A percentile compares a stretch with the other conserved stretches of the same genome.
Evolutionary conservation across 2,113 vertebrate genomes (phyloP).

Genomic region (Ailuropoda melanoleuca): DNA sequence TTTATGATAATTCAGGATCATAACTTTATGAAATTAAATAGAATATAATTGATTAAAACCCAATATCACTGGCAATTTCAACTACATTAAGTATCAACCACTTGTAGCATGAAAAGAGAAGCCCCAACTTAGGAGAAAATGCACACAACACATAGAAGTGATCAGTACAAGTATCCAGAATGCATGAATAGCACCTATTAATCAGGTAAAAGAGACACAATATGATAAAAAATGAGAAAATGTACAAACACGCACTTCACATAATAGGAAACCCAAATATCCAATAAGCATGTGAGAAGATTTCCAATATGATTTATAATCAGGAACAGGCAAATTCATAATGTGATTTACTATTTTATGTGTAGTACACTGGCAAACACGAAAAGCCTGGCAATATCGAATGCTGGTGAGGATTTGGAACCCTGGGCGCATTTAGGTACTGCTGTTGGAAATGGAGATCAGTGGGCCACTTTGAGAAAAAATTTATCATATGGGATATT

Average conservation of each 20-base stretch:
- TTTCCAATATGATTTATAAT: not conserved
- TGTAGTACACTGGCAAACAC: not conserved
- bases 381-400: not conserved
- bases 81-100: not conserved
- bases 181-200: not conserved
- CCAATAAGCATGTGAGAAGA: not conserved
- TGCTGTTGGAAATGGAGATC: not conserved
- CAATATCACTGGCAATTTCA: not conserved
- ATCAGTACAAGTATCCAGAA: not conserved
- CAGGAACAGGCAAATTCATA: not conserved
- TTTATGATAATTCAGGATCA: not conserved
- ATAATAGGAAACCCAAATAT: not conserved
- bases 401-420: rapidly evolving
- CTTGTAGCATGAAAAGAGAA: not conserved
- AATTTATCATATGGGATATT: not conserved
- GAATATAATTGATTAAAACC: not conserved
- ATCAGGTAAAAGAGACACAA: not conserved
- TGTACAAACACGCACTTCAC: not conserved
- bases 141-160: not conserved
- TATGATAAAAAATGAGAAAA: not conserved
- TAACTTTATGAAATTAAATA: not conserved
- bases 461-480: not conserved
- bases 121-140: not conserved
- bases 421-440: no score
- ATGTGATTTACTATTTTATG: not conserved